Conservation (phyloP, 2,797 vertebrate species). For the Catamblyrhynchus diadema region DNA sequence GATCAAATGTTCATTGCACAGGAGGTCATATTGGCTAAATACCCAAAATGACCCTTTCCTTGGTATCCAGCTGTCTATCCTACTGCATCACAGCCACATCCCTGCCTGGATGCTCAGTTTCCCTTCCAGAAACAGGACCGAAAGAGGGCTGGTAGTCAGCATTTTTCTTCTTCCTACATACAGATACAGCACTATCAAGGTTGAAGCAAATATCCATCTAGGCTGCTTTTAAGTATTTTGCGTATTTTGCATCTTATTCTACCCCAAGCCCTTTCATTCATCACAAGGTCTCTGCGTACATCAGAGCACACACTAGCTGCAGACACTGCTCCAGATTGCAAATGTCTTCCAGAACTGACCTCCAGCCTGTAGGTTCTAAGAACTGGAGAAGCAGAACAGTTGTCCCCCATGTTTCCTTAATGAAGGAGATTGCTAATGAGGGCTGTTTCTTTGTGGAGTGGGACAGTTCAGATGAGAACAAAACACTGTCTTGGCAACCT, state of each 20-base stretch:
- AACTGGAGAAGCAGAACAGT: background rate
- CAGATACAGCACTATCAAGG: background rate
- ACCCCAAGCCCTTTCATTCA: background rate
- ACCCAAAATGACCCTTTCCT: background rate
- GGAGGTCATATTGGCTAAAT: background rate
- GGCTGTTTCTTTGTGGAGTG: background rate
- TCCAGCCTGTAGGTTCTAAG: background rate
- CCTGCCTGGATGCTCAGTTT: background rate
- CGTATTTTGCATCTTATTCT: background rate
- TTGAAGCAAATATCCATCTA: background rate
- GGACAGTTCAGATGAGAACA: background rate
- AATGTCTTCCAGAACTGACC: background rate
- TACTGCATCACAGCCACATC: background rate
- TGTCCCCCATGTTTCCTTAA: background rate
- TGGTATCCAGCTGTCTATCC: background rate
- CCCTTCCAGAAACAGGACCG: background rate
- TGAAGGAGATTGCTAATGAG: background rate
- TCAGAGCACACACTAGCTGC: background rate
- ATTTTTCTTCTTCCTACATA: background rate
- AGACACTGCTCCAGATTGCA: background rate
- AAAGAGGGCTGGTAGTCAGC: background rate
- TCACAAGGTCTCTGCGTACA: background rate
- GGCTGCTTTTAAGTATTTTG: background rate
- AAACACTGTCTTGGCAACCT: background rate
- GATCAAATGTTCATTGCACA: background rate